Evolutionary conservation across 2,797 vertebrate genomes (phyloP).

Genomic region (Lacerta bilineata): DNA sequence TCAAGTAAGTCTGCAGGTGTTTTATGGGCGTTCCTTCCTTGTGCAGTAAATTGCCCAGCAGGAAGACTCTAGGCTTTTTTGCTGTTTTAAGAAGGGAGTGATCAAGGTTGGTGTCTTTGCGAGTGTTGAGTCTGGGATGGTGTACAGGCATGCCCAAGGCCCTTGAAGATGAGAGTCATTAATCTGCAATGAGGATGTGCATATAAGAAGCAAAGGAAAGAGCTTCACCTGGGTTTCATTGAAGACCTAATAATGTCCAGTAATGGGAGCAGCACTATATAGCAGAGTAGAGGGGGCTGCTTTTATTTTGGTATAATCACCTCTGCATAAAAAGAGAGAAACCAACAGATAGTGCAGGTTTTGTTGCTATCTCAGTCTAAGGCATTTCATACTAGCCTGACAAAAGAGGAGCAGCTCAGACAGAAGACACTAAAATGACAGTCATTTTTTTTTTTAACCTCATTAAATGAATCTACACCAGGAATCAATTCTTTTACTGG

Average conservation of each 20-base stretch:
- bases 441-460: slow-evolving; percentile 28
- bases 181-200: fast-evolving
- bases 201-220: neutral
- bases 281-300: slow-evolving; percentile 55
- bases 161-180: neutral
- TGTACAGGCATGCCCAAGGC: neutral
- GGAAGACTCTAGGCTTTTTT: neutral
- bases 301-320: slow-evolving; percentile 39
- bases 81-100: neutral
- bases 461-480: slow-evolving; percentile 33
- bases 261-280: slow-evolving; percentile 48
- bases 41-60: neutral
- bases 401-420: slow-evolving; percentile 50
- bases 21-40: neutral
- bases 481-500: slow-evolving; percentile 43
- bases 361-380: slow-evolving; percentile 23
- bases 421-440: slow-evolving; percentile 19
- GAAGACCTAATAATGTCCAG: slow-evolving; percentile 38
- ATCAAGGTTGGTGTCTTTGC: neutral
- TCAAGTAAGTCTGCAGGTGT: neutral
- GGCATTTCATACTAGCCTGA: slow-evolving; percentile 36
- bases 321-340: neutral
- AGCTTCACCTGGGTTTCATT: neutral
- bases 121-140: neutral
- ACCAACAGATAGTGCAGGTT: neutral